phyloP scores from a whole-genome alignment of 1,140 invertebrate genomes.

The Zeugodacus cucurbitae region DNA sequence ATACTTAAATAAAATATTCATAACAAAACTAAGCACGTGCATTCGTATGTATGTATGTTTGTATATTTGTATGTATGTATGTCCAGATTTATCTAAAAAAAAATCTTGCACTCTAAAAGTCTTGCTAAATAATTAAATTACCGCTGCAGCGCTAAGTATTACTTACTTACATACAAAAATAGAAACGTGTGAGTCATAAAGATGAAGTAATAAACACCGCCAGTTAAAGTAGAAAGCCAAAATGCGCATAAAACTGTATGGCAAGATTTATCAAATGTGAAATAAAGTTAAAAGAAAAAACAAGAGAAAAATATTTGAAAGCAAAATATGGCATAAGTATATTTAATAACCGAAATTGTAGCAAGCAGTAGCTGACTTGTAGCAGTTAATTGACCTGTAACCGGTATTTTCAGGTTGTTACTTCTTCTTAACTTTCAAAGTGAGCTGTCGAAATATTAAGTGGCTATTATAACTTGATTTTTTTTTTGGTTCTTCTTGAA shows the following conservation, averaged over 20 bases:
- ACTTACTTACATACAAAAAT: background rate
- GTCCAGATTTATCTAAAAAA: background rate
- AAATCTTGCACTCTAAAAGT: background rate
- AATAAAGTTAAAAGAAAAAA: background rate
- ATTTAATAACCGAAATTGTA: background rate
- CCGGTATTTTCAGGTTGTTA: background rate
- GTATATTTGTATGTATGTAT: background rate
- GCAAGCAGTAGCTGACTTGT: background rate
- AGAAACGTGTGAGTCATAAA: background rate
- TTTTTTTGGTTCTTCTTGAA: too few relatives aligned
- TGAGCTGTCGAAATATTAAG: too few relatives aligned
- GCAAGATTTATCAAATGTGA: background rate
- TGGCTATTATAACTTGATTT: too few relatives aligned
- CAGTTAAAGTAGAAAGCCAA: background rate
- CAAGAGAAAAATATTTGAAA: background rate
- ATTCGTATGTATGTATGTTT: background rate
- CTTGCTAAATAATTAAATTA: background rate
- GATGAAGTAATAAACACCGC: background rate
- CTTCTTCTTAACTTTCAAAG: background rate
- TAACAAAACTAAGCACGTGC: background rate
- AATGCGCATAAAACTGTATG: background rate
- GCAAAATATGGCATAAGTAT: background rate
- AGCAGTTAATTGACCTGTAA: background rate
- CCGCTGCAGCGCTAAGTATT: background rate
- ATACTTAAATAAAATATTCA: too few relatives aligned